A percentile compares a stretch with the other conserved stretches of the same genome.
These are phyloP conservation scores for Polyommatus icarus DNA, from an alignment of 2,888 invertebrate species.

Conservation along the genomic window DNA sequence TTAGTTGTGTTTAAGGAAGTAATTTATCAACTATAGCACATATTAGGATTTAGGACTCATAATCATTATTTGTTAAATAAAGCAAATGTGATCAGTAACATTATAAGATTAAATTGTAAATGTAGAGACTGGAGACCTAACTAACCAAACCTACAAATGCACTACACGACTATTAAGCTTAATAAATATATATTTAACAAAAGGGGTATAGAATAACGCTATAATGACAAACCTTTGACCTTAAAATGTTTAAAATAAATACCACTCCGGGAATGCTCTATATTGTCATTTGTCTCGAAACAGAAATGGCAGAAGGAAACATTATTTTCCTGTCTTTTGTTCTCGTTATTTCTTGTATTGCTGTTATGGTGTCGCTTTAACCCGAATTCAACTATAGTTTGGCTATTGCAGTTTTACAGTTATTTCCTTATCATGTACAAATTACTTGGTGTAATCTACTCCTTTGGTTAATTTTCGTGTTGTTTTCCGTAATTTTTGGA, in stretches of 20 bases:
- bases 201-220: not conserved
- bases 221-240: conserved; percentile 17
- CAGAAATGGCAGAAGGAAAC: conserved; percentile 20
- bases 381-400: conserved; percentile 21
- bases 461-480: not conserved
- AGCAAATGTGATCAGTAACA: not conserved
- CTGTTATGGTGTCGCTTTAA: conserved; percentile 6
- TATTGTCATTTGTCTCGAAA: conserved; percentile 26
- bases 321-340: conserved; percentile 30
- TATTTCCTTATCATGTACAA: not conserved
- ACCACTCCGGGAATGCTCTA: conserved; percentile 11
- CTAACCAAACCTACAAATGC: not conserved
- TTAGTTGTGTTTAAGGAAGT: too few species aligned
- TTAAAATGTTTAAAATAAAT: conserved; percentile 26
- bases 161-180: not conserved
- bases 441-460: not conserved
- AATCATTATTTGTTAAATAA: not conserved
- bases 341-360: conserved; percentile 15
- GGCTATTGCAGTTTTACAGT: not conserved
- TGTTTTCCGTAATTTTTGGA: not conserved
- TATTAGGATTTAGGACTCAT: not conserved
- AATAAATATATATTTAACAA: not conserved
- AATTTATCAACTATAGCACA: too few species aligned
- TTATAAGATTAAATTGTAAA: not conserved
- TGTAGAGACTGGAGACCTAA: not conserved